Base-by-base conservation (phyloP, 2,888 invertebrate species). In the Cheilosia vulpina region DNA sequence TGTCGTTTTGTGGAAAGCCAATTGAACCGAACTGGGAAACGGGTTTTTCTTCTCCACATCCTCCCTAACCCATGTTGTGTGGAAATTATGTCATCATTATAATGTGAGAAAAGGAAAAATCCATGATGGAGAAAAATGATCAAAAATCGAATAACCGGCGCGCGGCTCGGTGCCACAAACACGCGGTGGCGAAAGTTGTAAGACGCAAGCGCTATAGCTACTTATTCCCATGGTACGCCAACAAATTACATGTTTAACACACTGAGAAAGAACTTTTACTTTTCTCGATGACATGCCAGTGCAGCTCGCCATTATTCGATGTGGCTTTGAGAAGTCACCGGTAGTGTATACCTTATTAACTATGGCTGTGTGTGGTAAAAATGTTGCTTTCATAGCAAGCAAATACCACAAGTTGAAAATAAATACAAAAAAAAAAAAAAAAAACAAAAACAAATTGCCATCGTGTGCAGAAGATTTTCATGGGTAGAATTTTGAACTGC, bases 51-150 rank as follows among this genome's bases (percentile, higher is more conserved):
- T 17, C 19, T 43, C 41, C 24, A 24, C 80, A 65, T 69, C 69
- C 80, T 66, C 66, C 24, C 57, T 13, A 6, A 41, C 65, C 71
- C 52, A 34, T 68, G 60, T 73, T 62, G 62, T 57, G 69, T 73
- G 65, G 69, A 84, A 84, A 84, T 84, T 84, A 84, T 84, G 84
- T 84, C 84, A 84, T 84, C 84, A 69, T 47, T 71, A 38, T 38
- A 63, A 52, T 73, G 68, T 43, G 72, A 73, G 52, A 47, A 63
- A 62, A 50, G 63, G 78, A 73, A 73, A 69, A 57, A 65, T 82
- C 21, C 53, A 47, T 15, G 60, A 68, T 31, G 19, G 27, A 55
- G 57, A 60, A 66, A 81, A 83, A 72, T 68, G 13, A 78, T 68
- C 68, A 62, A 83, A 83, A 62, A 77, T 60, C 52, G 19, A 71